phyloP scores from a whole-genome alignment of 2,113 vertebrate species.

The Anseranas semipalmata region DNA sequence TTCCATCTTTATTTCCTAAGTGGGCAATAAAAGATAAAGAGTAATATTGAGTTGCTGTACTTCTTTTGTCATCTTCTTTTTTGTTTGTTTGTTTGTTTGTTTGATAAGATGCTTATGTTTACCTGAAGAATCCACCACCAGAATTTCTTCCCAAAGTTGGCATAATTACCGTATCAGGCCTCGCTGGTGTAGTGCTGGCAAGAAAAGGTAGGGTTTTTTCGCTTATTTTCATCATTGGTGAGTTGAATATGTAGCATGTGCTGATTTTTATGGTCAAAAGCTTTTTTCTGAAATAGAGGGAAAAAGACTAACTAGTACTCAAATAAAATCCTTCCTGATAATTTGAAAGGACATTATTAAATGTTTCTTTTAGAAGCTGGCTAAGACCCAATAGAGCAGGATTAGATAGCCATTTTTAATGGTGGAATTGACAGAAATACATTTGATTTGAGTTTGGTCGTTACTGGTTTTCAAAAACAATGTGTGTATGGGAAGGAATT shows the following conservation, averaged over 20 bases:
- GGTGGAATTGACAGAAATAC: background rate
- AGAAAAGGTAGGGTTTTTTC: conserved; percentile 80
- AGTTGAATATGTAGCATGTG: background rate
- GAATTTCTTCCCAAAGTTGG: conserved; percentile 86
- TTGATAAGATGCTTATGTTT: conserved; percentile 83
- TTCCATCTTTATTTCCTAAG: background rate
- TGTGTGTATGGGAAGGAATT: background rate
- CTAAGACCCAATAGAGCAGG: background rate
- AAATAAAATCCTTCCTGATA: background rate
- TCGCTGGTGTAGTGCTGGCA: conserved; percentile 84
- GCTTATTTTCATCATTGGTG: background rate
- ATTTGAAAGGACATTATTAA: background rate
- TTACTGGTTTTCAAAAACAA: background rate
- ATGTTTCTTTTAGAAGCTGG: background rate
- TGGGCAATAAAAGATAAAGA: background rate
- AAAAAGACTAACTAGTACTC: background rate
- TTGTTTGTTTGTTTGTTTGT: background rate
- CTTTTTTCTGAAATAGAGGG: background rate
- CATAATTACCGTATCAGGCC: conserved; percentile 84
- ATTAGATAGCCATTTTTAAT: background rate
- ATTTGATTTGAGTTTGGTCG: background rate
- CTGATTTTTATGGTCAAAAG: background rate
- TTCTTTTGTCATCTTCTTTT: background rate
- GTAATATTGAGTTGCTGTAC: background rate
- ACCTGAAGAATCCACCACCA: conserved; percentile 87